Evolutionary conservation across 2,888 invertebrate genomes (phyloP).

Genomic region (Cantharis rustica): DNA sequence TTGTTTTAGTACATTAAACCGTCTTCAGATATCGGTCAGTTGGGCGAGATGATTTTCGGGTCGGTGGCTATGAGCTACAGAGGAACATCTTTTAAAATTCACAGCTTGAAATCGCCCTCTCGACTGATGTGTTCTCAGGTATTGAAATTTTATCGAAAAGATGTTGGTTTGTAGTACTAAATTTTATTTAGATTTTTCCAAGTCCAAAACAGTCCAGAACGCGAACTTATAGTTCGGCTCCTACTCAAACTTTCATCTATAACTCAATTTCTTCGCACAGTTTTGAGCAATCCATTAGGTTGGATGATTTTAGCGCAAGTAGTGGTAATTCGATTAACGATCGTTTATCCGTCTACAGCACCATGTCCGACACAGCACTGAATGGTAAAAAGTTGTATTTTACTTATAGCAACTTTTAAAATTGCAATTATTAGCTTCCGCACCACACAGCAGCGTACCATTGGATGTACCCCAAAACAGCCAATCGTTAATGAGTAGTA

Average conservation of each 20-base stretch:
- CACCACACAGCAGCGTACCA: slow-evolving; percentile 35
- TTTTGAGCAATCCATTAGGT: slow-evolving; percentile 45
- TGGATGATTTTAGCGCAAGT: slow-evolving; percentile 50
- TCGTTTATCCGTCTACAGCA: slow-evolving; percentile 47
- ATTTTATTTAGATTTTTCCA: slow-evolving; percentile 46
- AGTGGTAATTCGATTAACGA: slow-evolving; percentile 49
- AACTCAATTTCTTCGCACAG: slow-evolving; percentile 39
- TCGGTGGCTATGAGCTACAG: slow-evolving; percentile 87
- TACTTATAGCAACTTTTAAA: background rate
- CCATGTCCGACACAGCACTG: slow-evolving; percentile 50
- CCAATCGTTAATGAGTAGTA: slow-evolving; percentile 25
- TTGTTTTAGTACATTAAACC: slow-evolving; percentile 67
- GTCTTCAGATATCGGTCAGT: slow-evolving; percentile 69
- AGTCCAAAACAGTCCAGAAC: slow-evolving; percentile 43
- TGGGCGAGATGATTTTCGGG: slow-evolving; percentile 93
- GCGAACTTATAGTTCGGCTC: slow-evolving; percentile 39
- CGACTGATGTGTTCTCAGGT: slow-evolving; percentile 60
- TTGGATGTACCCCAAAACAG: slow-evolving; percentile 43
- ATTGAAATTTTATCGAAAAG: slow-evolving; percentile 31
- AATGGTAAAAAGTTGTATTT: slow-evolving; percentile 33
- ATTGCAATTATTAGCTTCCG: slow-evolving; percentile 10
- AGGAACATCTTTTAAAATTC: slow-evolving; percentile 86
- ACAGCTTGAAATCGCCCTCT: slow-evolving; percentile 59
- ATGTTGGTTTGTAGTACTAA: background rate
- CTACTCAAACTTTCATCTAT: slow-evolving; percentile 39